phyloP scores from a whole-genome alignment of 2,797 vertebrate species.

The Gymnocypris eckloni region DNA sequence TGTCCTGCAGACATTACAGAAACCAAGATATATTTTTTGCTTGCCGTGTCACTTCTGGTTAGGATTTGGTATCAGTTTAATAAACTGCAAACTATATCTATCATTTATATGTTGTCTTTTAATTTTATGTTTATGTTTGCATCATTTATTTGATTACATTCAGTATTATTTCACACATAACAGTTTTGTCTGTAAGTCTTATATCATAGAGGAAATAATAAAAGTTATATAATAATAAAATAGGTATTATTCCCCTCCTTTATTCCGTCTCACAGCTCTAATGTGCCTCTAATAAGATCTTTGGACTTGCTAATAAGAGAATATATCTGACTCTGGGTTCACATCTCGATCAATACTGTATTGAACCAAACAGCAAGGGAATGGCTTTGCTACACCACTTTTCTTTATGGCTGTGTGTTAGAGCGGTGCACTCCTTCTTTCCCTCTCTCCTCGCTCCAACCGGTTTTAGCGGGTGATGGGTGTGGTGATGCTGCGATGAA shows the following conservation, averaged over 20 bases:
- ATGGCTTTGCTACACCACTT: constrained; percentile 70
- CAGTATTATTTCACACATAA: not conserved
- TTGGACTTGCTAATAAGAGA: constrained; percentile 77
- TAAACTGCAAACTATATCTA: not conserved
- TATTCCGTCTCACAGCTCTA: constrained; percentile 52
- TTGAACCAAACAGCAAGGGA: constrained; percentile 71
- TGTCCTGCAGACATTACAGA: not conserved
- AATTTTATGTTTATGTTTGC: not conserved
- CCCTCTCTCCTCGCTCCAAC: not conserved
- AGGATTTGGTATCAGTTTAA: not conserved
- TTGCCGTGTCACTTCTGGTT: not conserved
- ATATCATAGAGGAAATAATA: constrained; percentile 15
- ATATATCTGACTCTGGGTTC: constrained; percentile 70
- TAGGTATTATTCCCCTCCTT: not conserved
- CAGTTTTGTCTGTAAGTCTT: not conserved
- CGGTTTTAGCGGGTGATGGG: constrained; percentile 11
- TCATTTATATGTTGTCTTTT: not conserved
- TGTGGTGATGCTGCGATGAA: constrained; percentile 38
- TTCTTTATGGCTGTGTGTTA: constrained; percentile 62
- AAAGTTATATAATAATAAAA: not conserved
- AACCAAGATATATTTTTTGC: not conserved
- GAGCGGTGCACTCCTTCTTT: constrained; percentile 10
- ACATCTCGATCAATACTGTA: constrained; percentile 78
- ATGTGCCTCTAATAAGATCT: constrained; percentile 70
- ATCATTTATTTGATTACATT: not conserved